Conservation (phyloP, 2,797 vertebrate genomes). For the Tamandua tetradactyla region DNA sequence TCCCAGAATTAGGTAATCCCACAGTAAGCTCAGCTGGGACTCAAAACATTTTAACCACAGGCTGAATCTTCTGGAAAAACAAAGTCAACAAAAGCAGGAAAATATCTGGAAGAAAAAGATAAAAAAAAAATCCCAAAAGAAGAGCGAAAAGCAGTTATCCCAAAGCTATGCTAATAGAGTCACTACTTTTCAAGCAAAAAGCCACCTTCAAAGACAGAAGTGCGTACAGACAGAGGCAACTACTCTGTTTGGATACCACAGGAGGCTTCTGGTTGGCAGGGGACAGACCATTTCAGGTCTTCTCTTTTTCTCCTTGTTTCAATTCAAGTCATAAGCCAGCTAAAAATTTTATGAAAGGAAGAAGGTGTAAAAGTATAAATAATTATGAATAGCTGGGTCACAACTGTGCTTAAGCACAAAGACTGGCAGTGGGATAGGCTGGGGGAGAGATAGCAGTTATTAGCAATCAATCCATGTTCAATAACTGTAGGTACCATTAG, state of each 20-base stretch:
- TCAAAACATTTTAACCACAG: conserved; percentile 68
- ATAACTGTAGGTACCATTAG: neutral
- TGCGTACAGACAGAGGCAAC: conserved; percentile 60
- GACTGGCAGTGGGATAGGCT: neutral
- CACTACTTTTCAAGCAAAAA: conserved; percentile 70
- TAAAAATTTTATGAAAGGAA: conserved; percentile 73
- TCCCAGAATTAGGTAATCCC: conserved; percentile 57
- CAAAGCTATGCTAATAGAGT: conserved; percentile 56
- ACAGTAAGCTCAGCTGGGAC: conserved; percentile 61
- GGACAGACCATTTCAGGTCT: conserved; percentile 60
- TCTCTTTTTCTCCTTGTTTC: conserved; percentile 57
- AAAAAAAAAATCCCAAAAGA: conserved; percentile 43
- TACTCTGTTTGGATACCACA: conserved; percentile 58
- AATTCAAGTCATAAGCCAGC: conserved; percentile 69
- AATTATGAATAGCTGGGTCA: conserved; percentile 46
- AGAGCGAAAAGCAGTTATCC: conserved; percentile 56
- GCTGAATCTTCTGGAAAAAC: conserved; percentile 68
- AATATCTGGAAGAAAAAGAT: conserved; percentile 9
- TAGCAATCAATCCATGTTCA: conserved; percentile 53
- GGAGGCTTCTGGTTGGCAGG: conserved; percentile 59
- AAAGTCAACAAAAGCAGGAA: conserved; percentile 66
- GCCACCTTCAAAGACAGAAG: conserved; percentile 71
- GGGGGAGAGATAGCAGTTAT: conserved; percentile 45
- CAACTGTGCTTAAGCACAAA: conserved; percentile 53
- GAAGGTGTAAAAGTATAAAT: conserved; percentile 58